Evolutionary conservation across 2,113 vertebrate genomes (phyloP).

Genomic region (Nyctibius bracteatus): DNA sequence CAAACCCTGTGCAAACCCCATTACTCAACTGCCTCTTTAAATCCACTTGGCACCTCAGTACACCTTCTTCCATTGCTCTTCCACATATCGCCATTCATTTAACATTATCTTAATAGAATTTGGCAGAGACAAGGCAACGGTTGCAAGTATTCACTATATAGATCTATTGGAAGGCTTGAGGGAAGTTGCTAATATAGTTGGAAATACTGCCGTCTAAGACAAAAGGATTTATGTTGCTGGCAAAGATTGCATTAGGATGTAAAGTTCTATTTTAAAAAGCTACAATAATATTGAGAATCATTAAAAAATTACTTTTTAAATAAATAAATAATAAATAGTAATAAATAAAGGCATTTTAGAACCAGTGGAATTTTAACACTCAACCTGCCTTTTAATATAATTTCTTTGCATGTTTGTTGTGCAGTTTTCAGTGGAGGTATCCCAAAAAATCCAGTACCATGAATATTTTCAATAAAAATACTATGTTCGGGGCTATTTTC

Average conservation of each 20-base stretch:
- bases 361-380: constrained; percentile 11
- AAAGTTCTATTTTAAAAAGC: background rate
- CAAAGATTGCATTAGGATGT: background rate
- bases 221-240: background rate
- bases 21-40: background rate
- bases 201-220: background rate
- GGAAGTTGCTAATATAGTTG: background rate
- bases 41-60: background rate
- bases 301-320: constrained; percentile 6
- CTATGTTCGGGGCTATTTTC: background rate
- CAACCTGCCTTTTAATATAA: background rate
- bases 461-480: background rate
- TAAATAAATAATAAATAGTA: constrained; percentile 66
- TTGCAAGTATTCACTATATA: background rate
- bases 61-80: background rate
- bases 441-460: background rate
- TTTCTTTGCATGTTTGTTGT: background rate
- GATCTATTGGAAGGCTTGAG: background rate
- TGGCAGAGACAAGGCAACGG: background rate
- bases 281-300: background rate
- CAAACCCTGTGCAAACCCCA: background rate
- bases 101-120: background rate
- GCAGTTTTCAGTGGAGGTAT: background rate
- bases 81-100: background rate
- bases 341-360: constrained; percentile 56